Evolutionary conservation across 1,140 invertebrate genomes (phyloP), one percentile per base, ranked within the genome.

Genomic region (Metaphire vulgaris): DNA sequence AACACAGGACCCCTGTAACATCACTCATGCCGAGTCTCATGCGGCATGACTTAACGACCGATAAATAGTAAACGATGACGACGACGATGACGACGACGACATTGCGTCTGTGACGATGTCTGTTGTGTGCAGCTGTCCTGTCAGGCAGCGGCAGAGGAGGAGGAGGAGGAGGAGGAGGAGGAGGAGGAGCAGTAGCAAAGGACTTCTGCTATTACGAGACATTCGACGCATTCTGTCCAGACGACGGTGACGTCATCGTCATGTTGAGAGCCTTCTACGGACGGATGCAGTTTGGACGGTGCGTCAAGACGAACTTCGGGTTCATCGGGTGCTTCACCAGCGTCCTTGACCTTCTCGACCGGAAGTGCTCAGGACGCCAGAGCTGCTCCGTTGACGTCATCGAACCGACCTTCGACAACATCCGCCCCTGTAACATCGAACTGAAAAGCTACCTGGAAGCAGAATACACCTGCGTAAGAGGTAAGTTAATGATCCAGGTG

Each of bases 391-490:
- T 73, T 2, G 72, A 73, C n/a, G 72, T 73, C 16, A 41, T 73
- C 0, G 72, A 73, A 34, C 72, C 72, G 14, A 34, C 72, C 26
- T 73, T 73, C 33, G 72, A 73, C 34, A 73, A 41, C 72, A 73
- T 73, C 72, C 32, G 41, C 26, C 72, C 72, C 0, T 73, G 72
- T 26, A 73, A 73, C 33, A 34, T 29, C 6, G 72, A 73, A 73
- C 72, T 73, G 32, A 73, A 73, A 34, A 73, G 72, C 33, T 73
- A 73, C 33, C 72, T 73, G 12, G 72, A 73, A 34, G 72, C 41
- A 6, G 72, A 73, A 1, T 73, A 73, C 33, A 73, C 31, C n/a
- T 73, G 72, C 33, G 26, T 73, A 6, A 73, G 72, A 73, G 72
- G 72, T 73, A 56, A 56, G n/a, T n/a, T n/a, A n/a, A n/a, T n/a